Percentiles rank a stretch among this genome's conserved stretches.
phyloP scores from a whole-genome alignment of 2,113 vertebrate genomes.

The Oostethus manadensis region DNA sequence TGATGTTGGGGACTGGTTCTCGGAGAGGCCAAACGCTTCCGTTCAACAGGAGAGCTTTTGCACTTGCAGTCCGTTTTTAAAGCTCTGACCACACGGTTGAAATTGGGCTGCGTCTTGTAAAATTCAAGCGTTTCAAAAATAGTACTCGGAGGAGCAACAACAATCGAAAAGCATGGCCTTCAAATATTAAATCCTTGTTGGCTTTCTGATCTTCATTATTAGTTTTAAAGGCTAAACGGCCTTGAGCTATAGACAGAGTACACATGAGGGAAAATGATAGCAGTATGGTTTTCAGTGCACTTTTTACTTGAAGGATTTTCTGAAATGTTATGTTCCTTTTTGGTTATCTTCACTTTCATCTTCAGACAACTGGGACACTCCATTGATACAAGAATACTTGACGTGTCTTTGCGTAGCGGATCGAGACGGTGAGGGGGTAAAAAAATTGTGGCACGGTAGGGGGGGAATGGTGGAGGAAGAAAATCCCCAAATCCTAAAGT shows the following conservation, averaged over 20 bases:
- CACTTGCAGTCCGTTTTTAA: conserved; percentile 23
- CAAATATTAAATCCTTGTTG: conserved; percentile 16
- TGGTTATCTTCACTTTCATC: conserved; percentile 43
- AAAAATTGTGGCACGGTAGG: background rate
- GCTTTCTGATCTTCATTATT: conserved; percentile 32
- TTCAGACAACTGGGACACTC: conserved; percentile 29
- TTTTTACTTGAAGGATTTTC: background rate
- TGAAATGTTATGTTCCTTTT: conserved; percentile 4
- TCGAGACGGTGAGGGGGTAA: conserved; percentile 29
- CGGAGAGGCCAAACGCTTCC: conserved; percentile 47
- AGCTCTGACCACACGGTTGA: conserved; percentile 3
- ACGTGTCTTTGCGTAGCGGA: conserved; percentile 24
- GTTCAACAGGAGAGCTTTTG: conserved; percentile 40
- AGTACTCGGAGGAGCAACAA: conserved; percentile 6
- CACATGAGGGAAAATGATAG: background rate
- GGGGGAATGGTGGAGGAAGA: background rate
- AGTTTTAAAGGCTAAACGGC: conserved; percentile 26
- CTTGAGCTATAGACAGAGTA: conserved; percentile 19
- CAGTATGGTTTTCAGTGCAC: background rate
- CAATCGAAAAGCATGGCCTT: conserved; percentile 25
- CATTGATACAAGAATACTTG: conserved; percentile 31
- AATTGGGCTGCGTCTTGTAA: conserved; percentile 24
- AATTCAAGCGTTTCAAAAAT: conserved; percentile 19
- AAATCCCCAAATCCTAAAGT: conserved; percentile 33
- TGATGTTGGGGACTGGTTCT: conserved; percentile 39